Base-by-base conservation (phyloP, 2,888 invertebrate species). In the Lycaena phlaeas region DNA sequence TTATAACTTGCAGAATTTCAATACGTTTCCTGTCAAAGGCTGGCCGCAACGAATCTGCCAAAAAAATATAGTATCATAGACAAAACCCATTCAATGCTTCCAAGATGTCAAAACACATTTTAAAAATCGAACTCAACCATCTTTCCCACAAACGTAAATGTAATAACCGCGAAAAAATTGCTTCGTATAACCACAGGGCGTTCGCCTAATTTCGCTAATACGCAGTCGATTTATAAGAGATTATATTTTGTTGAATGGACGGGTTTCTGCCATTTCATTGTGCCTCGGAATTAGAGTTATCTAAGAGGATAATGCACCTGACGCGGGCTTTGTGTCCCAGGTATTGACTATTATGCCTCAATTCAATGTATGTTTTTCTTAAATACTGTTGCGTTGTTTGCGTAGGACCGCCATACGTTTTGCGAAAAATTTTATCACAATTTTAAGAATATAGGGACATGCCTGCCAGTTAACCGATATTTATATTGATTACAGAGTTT, bases 261-360 rank as follows among this genome's bases (percentile, higher is more conserved):
- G 26, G 28, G 62, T 73, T 75, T 74, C 71, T 68, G 64, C 50
- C 46, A 45, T 22, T 38, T 51, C 55, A 68, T 76, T 78, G 73
- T 74, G 61, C 36, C 51, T 57, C 54, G 41, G 61, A 70, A 73
- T 77, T 75, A 73, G 59, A 59, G 59, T 58, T 67, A 64, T 68
- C 59, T 62, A 63, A 67, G 65, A 57, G 65, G 73, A 78, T 79
- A 64, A 79, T 73, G 72, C 81, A 84, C 81, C 81, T 81, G 82
- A 79, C 67, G 52, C 57, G 53, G 50, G 56, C 54, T 60, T 74
- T 74, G 70, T 70, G 51, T 36, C 43, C 59, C 72, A 75, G 78
- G 78, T 75, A 77, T 55, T 54, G 48, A 51, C 52, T 54, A 59
- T 64, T 64, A 56, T 63, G 52, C 37, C 52, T 56, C 52, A 50